These are phyloP conservation scores for Patiria miniata DNA, from an alignment of 35 echinoderm and acorn worm genomes.

Conservation along the genomic window DNA sequence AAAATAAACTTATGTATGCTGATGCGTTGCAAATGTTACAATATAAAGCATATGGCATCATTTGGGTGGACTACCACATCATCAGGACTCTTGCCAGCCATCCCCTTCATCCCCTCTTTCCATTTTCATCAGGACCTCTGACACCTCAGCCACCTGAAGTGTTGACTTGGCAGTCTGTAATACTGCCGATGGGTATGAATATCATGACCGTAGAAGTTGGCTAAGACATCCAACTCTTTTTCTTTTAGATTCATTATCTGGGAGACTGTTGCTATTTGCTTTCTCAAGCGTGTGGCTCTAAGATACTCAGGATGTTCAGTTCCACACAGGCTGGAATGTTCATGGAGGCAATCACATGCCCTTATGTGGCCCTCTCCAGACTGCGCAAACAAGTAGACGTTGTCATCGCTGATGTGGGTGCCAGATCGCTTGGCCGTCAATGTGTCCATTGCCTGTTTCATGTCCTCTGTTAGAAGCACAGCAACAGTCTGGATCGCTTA, in stretches of 20 bases:
- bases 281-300: slow-evolving; percentile 62
- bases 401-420: slow-evolving; percentile 39
- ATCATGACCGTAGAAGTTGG: slow-evolving; percentile 73
- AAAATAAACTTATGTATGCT: too few species aligned
- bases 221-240: slow-evolving; percentile 78
- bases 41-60: too few species aligned
- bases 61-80: slow-evolving; percentile 20
- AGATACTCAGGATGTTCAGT: slow-evolving; percentile 54
- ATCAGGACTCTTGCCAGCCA: slow-evolving; percentile 26
- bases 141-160: slow-evolving; percentile 71
- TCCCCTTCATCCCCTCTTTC: slow-evolving; percentile 45
- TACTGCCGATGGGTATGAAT: slow-evolving; percentile 59
- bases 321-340: slow-evolving; percentile 26
- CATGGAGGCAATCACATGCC: slow-evolving; percentile 44
- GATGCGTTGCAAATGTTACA: too few species aligned
- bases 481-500: slow-evolving; percentile 33
- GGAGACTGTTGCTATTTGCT: slow-evolving; percentile 74
- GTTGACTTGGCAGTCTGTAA: slow-evolving; percentile 70
- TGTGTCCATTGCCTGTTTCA: slow-evolving; percentile 44
- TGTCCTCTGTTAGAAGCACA: slow-evolving; percentile 63
- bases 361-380: slow-evolving; percentile 43
- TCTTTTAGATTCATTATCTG: slow-evolving; percentile 78
- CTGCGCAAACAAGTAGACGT: slow-evolving; percentile 51
- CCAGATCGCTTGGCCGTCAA: slow-evolving; percentile 44
- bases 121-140: slow-evolving; percentile 55